These are phyloP conservation scores for Phyllostomus discolor DNA, from an alignment of 2,113 vertebrate species.

Conservation along the genomic window DNA sequence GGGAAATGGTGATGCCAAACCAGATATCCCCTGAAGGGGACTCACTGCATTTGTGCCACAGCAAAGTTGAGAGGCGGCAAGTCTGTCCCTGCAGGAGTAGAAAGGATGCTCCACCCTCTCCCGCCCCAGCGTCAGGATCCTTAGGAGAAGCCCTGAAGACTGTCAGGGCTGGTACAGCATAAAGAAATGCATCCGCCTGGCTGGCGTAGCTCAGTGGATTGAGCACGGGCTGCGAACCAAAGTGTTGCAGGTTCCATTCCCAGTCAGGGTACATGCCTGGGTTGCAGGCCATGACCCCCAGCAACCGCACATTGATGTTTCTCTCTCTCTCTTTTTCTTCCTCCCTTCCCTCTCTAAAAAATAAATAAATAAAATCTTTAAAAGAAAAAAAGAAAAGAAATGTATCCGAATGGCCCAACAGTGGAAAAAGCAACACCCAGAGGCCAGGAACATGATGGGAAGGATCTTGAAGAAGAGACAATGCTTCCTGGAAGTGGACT, in stretches of 20 bases:
- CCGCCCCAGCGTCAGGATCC: background rate
- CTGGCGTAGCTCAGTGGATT: too few relatives aligned
- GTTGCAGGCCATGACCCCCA: too few relatives aligned
- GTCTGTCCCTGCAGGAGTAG: slow-evolving; percentile 18
- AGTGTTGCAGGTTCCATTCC: too few relatives aligned
- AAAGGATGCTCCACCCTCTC: slow-evolving; percentile 42
- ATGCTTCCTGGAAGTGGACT: background rate
- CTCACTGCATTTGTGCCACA: background rate
- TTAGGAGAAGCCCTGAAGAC: background rate
- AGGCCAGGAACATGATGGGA: background rate
- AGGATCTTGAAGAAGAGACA: background rate
- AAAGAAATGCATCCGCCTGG: background rate
- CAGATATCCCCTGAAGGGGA: background rate
- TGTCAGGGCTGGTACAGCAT: background rate
- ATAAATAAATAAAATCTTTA: too few relatives aligned
- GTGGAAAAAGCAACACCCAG: background rate
- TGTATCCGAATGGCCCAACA: background rate
- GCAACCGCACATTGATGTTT: too few relatives aligned
- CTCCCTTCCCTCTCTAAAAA: too few relatives aligned
- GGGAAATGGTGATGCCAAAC: background rate
- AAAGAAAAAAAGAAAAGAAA: too few relatives aligned
- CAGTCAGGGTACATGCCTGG: too few relatives aligned
- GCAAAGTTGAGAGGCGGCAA: slow-evolving; percentile 47
- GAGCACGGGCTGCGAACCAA: too few relatives aligned
- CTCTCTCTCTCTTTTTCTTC: too few relatives aligned